Evolutionary conservation across 2,888 invertebrate genomes (phyloP).

Genomic region (Leucoptera coffeella): DNA sequence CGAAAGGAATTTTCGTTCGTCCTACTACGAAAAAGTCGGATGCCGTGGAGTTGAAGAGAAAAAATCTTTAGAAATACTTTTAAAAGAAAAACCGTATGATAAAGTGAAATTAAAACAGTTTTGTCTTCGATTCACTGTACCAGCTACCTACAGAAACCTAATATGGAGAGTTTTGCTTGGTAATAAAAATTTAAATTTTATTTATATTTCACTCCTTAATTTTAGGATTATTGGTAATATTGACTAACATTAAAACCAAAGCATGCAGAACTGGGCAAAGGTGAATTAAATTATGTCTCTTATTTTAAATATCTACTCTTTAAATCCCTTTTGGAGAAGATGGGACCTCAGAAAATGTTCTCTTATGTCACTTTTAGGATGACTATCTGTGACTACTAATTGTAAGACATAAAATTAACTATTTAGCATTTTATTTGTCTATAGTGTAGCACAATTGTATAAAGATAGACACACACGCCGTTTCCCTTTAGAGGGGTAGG

Average conservation of each 20-base stretch:
- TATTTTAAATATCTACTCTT: neutral
- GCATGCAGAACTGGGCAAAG: too few relatives aligned
- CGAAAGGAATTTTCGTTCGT: constrained; percentile 74
- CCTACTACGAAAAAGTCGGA: constrained; percentile 83
- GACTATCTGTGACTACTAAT: too few relatives aligned
- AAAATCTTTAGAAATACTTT: constrained; percentile 80
- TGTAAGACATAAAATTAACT: too few relatives aligned
- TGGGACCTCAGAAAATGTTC: too few relatives aligned
- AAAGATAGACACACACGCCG: too few relatives aligned
- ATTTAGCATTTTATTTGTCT: too few relatives aligned
- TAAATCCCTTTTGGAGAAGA: too few relatives aligned
- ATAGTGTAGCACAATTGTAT: too few relatives aligned
- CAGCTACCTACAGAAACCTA: constrained; percentile 69
- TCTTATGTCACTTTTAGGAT: too few relatives aligned
- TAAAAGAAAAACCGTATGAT: constrained; percentile 81
- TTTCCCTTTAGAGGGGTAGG: too few relatives aligned
- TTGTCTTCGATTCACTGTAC: constrained; percentile 77
- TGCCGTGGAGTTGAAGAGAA: constrained; percentile 87
- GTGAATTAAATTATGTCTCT: neutral
- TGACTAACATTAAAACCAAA: too few relatives aligned
- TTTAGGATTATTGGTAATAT: too few relatives aligned
- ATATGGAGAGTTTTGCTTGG: constrained; percentile 85
- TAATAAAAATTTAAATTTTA: constrained; percentile 14
- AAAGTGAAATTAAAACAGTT: constrained; percentile 76
- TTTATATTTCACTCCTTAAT: neutral